Evolutionary conservation across 1,140 invertebrate genomes (phyloP).

Genomic region (Condylostylus longicornis): DNA sequence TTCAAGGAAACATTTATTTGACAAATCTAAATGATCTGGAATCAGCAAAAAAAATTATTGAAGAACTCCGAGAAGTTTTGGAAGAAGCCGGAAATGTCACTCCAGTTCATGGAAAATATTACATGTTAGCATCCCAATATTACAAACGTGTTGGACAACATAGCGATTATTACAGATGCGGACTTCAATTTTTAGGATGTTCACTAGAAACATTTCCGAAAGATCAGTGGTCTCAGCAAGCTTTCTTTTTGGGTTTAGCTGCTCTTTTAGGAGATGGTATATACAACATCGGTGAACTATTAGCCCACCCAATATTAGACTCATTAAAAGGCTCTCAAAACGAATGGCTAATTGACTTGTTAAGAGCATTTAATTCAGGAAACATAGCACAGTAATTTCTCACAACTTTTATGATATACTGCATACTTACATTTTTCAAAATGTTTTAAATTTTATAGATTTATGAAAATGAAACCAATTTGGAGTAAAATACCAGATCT

Average conservation of each 20-base stretch:
- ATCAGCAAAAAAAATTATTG: slow-evolving; percentile 74
- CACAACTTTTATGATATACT: neutral
- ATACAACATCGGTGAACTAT: slow-evolving; percentile 94
- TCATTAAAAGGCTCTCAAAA: slow-evolving; percentile 67
- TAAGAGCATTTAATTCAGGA: slow-evolving; percentile 86
- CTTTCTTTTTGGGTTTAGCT: slow-evolving; percentile 83
- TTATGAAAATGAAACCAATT: slow-evolving; percentile 65
- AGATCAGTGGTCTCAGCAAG: slow-evolving; percentile 62
- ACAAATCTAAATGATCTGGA: slow-evolving; percentile 68
- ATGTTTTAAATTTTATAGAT: slow-evolving; percentile 33
- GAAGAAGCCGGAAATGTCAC: slow-evolving; percentile 85
- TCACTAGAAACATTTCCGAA: slow-evolving; percentile 49
- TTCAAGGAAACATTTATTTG: slow-evolving; percentile 73
- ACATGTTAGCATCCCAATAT: slow-evolving; percentile 84
- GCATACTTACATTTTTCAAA: neutral
- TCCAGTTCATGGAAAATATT: slow-evolving; percentile 87
- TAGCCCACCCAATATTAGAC: slow-evolving; percentile 85
- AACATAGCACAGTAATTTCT: slow-evolving; percentile 48
- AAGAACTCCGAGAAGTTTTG: slow-evolving; percentile 72
- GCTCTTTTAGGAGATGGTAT: slow-evolving; percentile 89
- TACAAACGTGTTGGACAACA: slow-evolving; percentile 41
- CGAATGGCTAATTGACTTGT: slow-evolving; percentile 77
- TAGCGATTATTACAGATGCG: slow-evolving; percentile 75
- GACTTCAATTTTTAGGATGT: slow-evolving; percentile 89
- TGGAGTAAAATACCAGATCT: slow-evolving; percentile 80